phyloP scores from a whole-genome alignment of 1,140 invertebrate species.

The Drosophila nigromelanica region DNA sequence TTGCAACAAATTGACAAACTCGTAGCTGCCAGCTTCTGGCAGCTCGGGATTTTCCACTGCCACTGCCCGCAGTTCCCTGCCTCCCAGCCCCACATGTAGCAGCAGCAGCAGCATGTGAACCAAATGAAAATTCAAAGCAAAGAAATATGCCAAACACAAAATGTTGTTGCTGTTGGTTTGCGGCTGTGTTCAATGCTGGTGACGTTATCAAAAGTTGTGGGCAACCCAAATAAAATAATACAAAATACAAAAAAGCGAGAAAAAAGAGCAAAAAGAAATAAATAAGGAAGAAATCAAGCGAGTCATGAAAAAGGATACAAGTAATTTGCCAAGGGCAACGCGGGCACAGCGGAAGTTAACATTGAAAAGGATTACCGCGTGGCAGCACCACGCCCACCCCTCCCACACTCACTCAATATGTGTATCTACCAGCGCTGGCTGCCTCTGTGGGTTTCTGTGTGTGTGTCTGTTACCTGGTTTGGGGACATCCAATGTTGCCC shows the following conservation, averaged over 20 bases:
- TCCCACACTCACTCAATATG: background rate
- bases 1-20: slow-evolving; percentile 79
- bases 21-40: slow-evolving; percentile 34
- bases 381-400: slow-evolving; percentile 34
- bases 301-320: slow-evolving; percentile 73
- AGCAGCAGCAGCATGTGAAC: slow-evolving; percentile 48
- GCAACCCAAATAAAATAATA: slow-evolving; percentile 1
- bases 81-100: slow-evolving; percentile 10
- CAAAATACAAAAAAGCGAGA: background rate
- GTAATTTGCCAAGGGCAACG: slow-evolving; percentile 74
- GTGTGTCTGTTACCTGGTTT: slow-evolving; percentile 31
- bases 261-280: slow-evolving; percentile 18
- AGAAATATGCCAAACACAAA: slow-evolving; percentile 58
- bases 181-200: slow-evolving; percentile 74
- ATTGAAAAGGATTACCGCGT: slow-evolving; percentile 79
- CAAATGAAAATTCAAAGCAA: slow-evolving; percentile 70
- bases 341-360: slow-evolving; percentile 73
- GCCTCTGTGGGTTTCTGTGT: slow-evolving; percentile 10
- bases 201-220: slow-evolving; percentile 80
- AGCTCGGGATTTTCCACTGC: slow-evolving; percentile 8
- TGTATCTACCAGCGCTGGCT: too few relatives aligned
- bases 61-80: background rate
- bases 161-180: slow-evolving; percentile 57
- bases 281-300: slow-evolving; percentile 52
- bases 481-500: slow-evolving; percentile 36